phyloP scores from a whole-genome alignment of 2,797 vertebrate genomes.

The Danio aesculapii region DNA sequence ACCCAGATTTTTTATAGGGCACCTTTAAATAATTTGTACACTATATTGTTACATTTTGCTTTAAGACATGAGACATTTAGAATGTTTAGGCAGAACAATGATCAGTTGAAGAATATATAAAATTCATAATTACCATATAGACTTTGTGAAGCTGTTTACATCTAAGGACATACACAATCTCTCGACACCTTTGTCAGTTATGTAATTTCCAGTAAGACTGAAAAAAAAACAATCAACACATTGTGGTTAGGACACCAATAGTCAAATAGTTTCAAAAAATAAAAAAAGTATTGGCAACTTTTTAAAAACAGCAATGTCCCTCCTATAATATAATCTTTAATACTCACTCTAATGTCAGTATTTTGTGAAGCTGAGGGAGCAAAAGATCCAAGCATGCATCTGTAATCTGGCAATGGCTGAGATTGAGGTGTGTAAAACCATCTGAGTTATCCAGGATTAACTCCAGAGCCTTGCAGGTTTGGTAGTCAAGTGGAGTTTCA shows the following conservation, averaged over 20 bases:
- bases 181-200: conserved; percentile 48
- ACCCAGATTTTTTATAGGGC: too few relatives aligned
- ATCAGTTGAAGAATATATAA: too few relatives aligned
- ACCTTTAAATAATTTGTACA: too few relatives aligned
- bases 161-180: conserved; percentile 16
- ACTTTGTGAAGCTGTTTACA: conserved; percentile 36
- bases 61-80: too few relatives aligned
- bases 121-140: conserved; percentile 50
- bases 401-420: conserved; percentile 60
- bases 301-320: too few relatives aligned
- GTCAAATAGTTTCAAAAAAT: too few relatives aligned
- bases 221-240: not conserved
- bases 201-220: conserved; percentile 54
- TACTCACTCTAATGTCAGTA: conserved; percentile 57
- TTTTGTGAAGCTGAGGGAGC: conserved; percentile 58
- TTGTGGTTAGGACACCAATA: not conserved
- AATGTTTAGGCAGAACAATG: too few relatives aligned
- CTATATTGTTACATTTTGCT: too few relatives aligned
- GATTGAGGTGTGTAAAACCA: conserved; percentile 53
- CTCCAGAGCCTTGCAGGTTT: conserved; percentile 50
- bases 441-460: conserved; percentile 52
- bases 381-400: conserved; percentile 50
- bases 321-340: too few relatives aligned
- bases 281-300: too few relatives aligned
- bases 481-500: conserved; percentile 37